Evolutionary conservation across 1,140 invertebrate genomes (phyloP).

Genomic region (Nymphalis io): DNA sequence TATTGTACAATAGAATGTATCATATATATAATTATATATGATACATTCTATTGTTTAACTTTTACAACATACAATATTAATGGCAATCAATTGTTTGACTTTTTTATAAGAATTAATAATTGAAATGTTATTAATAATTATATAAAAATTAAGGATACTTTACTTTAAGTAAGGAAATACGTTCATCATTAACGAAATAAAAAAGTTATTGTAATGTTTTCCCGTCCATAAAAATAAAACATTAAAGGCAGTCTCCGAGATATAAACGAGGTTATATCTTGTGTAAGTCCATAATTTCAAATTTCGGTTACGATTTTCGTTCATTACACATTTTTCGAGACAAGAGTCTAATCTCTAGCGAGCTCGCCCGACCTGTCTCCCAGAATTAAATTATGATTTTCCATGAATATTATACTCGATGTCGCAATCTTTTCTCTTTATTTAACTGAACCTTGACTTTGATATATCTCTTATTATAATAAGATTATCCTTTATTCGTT

Average conservation of each 20-base stretch:
- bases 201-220: slow-evolving; percentile 19
- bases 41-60: too few species aligned
- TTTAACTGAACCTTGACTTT: slow-evolving; percentile 58
- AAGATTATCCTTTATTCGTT: background rate
- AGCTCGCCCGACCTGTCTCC: slow-evolving; percentile 60
- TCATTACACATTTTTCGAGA: slow-evolving; percentile 71
- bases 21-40: too few species aligned
- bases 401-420: slow-evolving; percentile 77
- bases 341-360: slow-evolving; percentile 66
- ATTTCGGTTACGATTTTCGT: slow-evolving; percentile 62
- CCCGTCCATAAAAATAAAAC: slow-evolving; percentile 27
- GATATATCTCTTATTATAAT: slow-evolving; percentile 43
- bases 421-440: slow-evolving; percentile 72
- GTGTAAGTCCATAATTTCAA: slow-evolving; percentile 66
- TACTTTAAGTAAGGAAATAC: background rate
- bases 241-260: slow-evolving; percentile 32
- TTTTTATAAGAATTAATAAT: background rate
- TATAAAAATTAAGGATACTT: background rate
- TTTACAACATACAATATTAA: too few species aligned
- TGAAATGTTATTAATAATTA: background rate
- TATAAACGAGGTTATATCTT: slow-evolving; percentile 60
- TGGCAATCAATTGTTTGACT: background rate
- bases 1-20: too few species aligned
- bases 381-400: slow-evolving; percentile 76
- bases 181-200: slow-evolving; percentile 11